These are phyloP conservation scores for Chymomyza procnemis DNA, from an alignment of 2,888 invertebrate genomes.

Conservation along the genomic window DNA sequence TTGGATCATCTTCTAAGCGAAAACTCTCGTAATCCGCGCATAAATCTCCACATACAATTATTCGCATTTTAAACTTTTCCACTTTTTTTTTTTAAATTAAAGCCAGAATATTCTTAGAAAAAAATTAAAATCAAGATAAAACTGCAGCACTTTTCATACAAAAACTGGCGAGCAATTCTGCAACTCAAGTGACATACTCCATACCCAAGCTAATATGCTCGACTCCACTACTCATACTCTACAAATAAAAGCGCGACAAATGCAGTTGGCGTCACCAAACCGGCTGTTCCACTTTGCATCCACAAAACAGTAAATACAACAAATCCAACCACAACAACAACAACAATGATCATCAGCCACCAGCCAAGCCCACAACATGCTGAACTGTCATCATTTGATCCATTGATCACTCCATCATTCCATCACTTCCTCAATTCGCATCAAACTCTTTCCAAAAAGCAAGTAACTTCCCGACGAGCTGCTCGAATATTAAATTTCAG, in stretches of 20 bases:
- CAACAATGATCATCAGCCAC: slow-evolving; percentile 3
- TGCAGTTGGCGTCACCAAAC: slow-evolving; percentile 41
- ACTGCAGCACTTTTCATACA: too few species aligned
- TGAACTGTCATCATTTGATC: slow-evolving; percentile 1
- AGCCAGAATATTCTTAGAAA: too few species aligned
- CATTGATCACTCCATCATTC: slow-evolving; percentile 12
- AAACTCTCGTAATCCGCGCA: too few species aligned
- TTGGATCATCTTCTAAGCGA: too few species aligned
- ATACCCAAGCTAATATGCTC: slow-evolving; percentile 12
- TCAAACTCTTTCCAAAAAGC: slow-evolving; percentile 19
- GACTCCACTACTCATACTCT: slow-evolving; percentile 35
- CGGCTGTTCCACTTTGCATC: slow-evolving; percentile 44
- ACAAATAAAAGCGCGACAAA: slow-evolving; percentile 20
- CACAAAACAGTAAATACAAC: slow-evolving; percentile 9
- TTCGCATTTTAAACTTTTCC: too few species aligned
- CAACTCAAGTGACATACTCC: background rate
- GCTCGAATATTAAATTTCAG: slow-evolving; percentile 37
- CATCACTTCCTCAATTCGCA: slow-evolving; percentile 19
- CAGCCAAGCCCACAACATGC: background rate
- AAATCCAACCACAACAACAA: slow-evolving; percentile 2
- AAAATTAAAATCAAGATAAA: too few species aligned
- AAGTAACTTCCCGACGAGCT: slow-evolving; percentile 19
- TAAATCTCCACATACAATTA: too few species aligned
- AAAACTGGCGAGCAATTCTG: background rate
- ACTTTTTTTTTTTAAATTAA: too few species aligned